phyloP scores from a whole-genome alignment of 2,113 vertebrate genomes.

The Gadus chalcogrammus region DNA sequence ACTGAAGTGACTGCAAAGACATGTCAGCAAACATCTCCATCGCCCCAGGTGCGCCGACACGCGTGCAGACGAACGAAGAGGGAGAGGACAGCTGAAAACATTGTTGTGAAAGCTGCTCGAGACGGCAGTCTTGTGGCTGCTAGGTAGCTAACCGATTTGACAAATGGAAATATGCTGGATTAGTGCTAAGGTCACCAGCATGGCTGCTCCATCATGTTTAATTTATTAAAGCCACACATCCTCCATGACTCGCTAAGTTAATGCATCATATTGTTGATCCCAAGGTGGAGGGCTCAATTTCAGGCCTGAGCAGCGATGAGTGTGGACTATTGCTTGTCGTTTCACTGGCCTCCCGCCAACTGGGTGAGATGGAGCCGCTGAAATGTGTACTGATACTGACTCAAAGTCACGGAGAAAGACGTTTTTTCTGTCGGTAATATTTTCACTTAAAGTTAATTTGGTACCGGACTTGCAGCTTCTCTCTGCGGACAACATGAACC shows the following conservation, averaged over 20 bases:
- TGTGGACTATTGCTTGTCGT: not conserved
- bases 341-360: not conserved
- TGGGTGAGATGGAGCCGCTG: not conserved
- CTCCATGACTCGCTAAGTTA: not conserved
- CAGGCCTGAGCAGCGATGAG: not conserved
- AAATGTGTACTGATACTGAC: not conserved
- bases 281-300: conserved; percentile 7
- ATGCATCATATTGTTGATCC: conserved; percentile 1
- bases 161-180: not conserved
- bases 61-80: not conserved
- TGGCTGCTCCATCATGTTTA: not conserved
- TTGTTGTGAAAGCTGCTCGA: too few species aligned
- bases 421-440: too few species aligned
- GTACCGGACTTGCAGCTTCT: too few species aligned
- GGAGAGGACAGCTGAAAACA: too few species aligned
- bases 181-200: not conserved
- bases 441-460: too few species aligned
- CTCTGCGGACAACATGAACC: too few species aligned
- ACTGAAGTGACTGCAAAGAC: too few species aligned
- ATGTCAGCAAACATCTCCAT: too few species aligned
- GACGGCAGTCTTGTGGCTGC: too few species aligned
- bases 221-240: not conserved
- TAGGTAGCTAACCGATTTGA: not conserved
- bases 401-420: not conserved
- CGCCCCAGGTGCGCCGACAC: too few species aligned